Base-by-base conservation (phyloP, 2,113 vertebrate species). In the Blennius ocellaris region DNA sequence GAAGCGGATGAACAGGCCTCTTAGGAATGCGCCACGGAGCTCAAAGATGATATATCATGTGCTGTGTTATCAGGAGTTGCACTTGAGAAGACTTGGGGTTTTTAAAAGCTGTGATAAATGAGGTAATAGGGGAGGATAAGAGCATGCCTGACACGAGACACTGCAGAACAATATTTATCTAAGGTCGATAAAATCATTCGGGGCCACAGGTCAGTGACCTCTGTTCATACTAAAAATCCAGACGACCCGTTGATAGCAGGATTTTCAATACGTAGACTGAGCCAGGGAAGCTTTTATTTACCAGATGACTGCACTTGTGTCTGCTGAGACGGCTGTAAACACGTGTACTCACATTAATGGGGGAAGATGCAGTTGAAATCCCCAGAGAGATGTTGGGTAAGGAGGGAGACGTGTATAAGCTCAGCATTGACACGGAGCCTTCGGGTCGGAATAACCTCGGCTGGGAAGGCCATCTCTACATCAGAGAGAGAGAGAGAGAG, bases 301-400 rank as follows among this genome's bases (percentile, higher is more conserved):
- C 50, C 48, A 16, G 67, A 62, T 51, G 58, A 69, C 53, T 61
- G 38, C 63, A 55, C 60, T 45, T 48, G 6, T 43, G 16, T n/a
- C 10, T 37, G n/a, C n/a, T 17, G 44, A 7, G 41, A 65, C 21
- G 21, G 54, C 21, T 6, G 44, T n/a, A 55, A 30, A 50, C 49
- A 69, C 8, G 11, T 69, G 53, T 81, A 96, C 98, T 98, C 93
- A 99, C 98, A 36, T 71, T 96, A 75, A 98, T 93, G 64, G 95
- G 94, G 30, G 97, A 90, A 58, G 96, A 92, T 50, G 95, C 91
- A 68, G 95, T 93, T 5, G 97, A 94, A 80, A 99, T 95, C 74
- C 97, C 96, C 91, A 99, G 87, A 56, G 96, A 97, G 84, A 99
- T 99, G 83, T 99, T 99, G 85, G 98, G 98, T 84, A 99, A 92